Percentiles rank a stretch among this genome's conserved stretches.
Conservation (phyloP, 53 echinoderm and acorn worm species). For the Astropecten irregularis region DNA sequence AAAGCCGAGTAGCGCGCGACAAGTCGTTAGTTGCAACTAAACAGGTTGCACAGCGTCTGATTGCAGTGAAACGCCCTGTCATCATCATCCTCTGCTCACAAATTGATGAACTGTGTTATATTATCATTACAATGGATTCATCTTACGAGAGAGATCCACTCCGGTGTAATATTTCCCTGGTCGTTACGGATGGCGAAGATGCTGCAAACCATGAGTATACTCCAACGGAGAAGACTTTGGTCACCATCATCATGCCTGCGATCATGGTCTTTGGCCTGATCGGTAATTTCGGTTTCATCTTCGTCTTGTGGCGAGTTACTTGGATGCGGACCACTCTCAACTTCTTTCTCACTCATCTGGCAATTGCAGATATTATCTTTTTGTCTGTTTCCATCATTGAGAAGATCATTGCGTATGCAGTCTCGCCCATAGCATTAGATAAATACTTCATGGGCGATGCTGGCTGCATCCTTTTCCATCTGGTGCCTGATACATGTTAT, state of each 20-base stretch:
- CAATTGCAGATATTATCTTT: conserved; percentile 27
- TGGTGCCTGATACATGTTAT: conserved; percentile 33
- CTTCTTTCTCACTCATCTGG: conserved; percentile 40
- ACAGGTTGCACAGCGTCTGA: too few relatives aligned
- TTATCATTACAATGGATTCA: background rate
- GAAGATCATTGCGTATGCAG: conserved; percentile 13
- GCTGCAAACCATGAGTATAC: conserved; percentile 1
- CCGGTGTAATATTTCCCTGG: background rate
- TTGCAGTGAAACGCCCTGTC: too few relatives aligned
- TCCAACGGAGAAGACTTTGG: conserved; percentile 4
- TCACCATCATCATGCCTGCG: conserved; percentile 40
- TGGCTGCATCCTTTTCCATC: conserved; percentile 35
- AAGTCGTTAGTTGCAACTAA: background rate
- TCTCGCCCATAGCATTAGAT: conserved; percentile 25
- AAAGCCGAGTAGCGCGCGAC: background rate
- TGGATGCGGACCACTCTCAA: conserved; percentile 53
- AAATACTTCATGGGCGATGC: conserved; percentile 24
- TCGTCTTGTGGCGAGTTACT: conserved; percentile 46
- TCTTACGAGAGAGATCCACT: background rate
- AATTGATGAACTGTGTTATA: background rate
- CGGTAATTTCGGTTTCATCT: conserved; percentile 40
- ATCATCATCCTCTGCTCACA: too few relatives aligned
- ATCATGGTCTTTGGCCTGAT: conserved; percentile 23
- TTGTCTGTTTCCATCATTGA: conserved; percentile 15
- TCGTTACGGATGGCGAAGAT: background rate